Evolutionary conservation across 2,113 vertebrate species (phyloP).

Genomic region (Seriola dumerili): DNA sequence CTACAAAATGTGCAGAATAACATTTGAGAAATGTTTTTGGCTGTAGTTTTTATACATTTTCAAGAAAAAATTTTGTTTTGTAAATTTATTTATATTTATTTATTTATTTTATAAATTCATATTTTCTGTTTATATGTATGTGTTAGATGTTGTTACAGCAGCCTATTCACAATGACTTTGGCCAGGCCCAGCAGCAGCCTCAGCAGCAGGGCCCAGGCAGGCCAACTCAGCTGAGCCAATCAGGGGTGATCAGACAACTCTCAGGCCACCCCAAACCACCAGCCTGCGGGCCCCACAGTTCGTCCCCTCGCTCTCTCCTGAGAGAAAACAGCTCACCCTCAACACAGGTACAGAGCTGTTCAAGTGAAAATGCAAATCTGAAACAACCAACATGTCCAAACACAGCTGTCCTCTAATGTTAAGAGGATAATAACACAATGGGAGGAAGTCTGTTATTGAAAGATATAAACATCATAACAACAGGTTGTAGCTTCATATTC

Average conservation of each 20-base stretch:
- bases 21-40: no score
- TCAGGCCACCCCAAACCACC: constrained; percentile 75
- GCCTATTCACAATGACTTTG: constrained; percentile 71
- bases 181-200: constrained; percentile 60
- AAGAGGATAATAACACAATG: constrained; percentile 1
- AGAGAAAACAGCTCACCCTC: constrained; percentile 79
- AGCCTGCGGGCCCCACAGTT: constrained; percentile 68
- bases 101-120: neutral
- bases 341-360: constrained; percentile 83
- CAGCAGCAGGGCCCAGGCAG: constrained; percentile 80
- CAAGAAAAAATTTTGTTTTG: neutral
- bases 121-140: constrained; percentile 30
- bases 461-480: neutral
- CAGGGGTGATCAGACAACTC: constrained; percentile 75
- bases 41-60: no score
- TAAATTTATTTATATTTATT: no score
- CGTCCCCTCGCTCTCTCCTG: constrained; percentile 73
- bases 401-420: neutral
- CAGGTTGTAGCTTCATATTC: neutral
- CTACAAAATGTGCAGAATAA: no score
- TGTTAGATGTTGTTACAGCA: constrained; percentile 89
- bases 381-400: neutral
- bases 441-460: constrained; percentile 12
- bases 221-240: constrained; percentile 56
- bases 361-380: neutral